These are phyloP conservation scores for Formica aserva DNA, from an alignment of 2,888 invertebrate species.

Conservation along the genomic window DNA sequence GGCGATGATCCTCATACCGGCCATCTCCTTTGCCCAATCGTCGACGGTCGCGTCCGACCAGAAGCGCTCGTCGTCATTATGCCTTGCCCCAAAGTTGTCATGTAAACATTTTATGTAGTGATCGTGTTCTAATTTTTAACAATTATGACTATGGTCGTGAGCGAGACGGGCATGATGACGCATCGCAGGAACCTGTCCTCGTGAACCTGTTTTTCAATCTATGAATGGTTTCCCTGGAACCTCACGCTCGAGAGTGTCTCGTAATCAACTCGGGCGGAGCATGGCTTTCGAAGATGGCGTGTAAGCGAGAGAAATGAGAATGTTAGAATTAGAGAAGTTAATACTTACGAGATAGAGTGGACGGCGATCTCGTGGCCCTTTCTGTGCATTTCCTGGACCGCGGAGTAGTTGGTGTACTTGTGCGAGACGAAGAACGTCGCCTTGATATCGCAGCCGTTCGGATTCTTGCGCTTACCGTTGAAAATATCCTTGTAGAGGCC, in stretches of 20 bases:
- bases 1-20: constrained; percentile 95
- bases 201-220: constrained; percentile 32
- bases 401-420: constrained; percentile 97
- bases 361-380: constrained; percentile 97
- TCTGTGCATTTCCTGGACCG: constrained; percentile 95
- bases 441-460: constrained; percentile 97
- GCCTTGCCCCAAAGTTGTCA: constrained; percentile 86
- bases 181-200: constrained; percentile 33
- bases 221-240: background rate
- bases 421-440: constrained; percentile 97
- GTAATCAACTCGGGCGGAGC: background rate
- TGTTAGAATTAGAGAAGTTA: constrained; percentile 5
- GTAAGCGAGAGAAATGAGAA: constrained; percentile 19
- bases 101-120: constrained; percentile 37
- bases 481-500: constrained; percentile 97
- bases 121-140: constrained; percentile 33
- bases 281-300: constrained; percentile 17
- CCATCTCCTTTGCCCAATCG: constrained; percentile 98
- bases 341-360: constrained; percentile 96
- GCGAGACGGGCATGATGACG: constrained; percentile 31
- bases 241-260: constrained; percentile 1
- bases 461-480: constrained; percentile 95
- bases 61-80: constrained; percentile 96
- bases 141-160: constrained; percentile 50
- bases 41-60: constrained; percentile 97